Percentiles rank a stretch among this genome's conserved stretches.
phyloP scores from a whole-genome alignment of 2,797 vertebrate species.

The Chaetophractus vellerosus region DNA sequence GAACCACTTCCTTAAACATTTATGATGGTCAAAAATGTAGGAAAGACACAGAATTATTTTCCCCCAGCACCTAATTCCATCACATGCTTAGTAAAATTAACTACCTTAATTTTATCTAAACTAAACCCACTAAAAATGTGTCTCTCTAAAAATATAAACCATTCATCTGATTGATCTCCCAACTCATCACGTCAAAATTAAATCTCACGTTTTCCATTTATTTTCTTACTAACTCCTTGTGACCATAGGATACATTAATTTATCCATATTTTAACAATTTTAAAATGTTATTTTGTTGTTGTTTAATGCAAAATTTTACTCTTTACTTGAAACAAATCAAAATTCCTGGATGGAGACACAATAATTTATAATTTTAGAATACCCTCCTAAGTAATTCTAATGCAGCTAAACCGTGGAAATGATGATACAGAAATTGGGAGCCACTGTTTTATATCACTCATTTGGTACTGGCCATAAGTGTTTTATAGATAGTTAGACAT shows the following conservation, averaged over 20 bases:
- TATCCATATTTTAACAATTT: background rate
- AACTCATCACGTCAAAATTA: background rate
- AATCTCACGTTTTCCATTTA: background rate
- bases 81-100: background rate
- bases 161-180: background rate
- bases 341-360: background rate
- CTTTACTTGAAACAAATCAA: background rate
- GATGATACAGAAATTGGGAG: background rate
- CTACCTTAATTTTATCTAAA: background rate
- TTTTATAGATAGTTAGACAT: background rate
- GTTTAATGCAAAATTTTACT: background rate
- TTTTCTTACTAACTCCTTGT: background rate
- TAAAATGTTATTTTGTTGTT: background rate
- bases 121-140: too few relatives aligned
- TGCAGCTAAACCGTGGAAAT: background rate
- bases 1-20: background rate
- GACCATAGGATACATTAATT: background rate
- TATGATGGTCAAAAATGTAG: background rate
- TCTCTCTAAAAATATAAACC: background rate
- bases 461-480: too few relatives aligned
- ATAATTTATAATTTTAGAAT: background rate
- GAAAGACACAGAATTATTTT: background rate
- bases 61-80: too few relatives aligned
- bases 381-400: background rate
- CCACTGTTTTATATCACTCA: background rate